Base-by-base conservation (phyloP, 64 coral and sea anemone genomes). In the Dendrophyllia cribrosa region DNA sequence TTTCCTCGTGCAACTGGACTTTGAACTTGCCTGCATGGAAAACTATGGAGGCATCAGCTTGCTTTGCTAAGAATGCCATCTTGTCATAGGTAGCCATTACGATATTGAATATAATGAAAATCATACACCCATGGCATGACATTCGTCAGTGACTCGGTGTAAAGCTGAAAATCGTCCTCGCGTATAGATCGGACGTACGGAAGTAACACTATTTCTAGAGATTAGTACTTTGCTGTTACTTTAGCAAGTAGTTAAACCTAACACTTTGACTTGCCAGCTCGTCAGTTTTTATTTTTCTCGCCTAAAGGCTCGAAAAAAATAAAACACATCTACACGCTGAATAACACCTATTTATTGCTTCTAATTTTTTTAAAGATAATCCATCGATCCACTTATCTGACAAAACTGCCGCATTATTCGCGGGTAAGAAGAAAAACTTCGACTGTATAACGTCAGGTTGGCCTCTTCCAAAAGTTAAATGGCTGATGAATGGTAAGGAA, bases 111-210 rank as follows among this genome's bases (percentile, higher is more conserved):
- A 74, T 74, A 22, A 74, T 74, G 6, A 16, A 74, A 4, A 24
- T 5, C 72, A 74, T 21, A 74, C 72, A 74, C 24, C 72, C 72
- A 74, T 17, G 72, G 72, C 6, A 74, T 74, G 13, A 74, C 17
- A 3, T 74, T 49, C 8, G 72, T 49, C 19, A 74, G 25, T 49
- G 23, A 74, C 46, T 74, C 72, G 25, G 24, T 49, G 72, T 74
- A 74, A 45, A 49, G 46, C 9, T 16, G 25, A 22, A 44, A 9
- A 22, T 74, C 11, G 24, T 3, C 72, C 46, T 74, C 72, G 19
- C 72, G 6, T 3, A 74, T 43, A 12, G 72, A 43, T 74, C 72
- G 7, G 12, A 74, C 72, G 13, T 11, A 10, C 72, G 14, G 9
- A 17, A 74, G 72, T 10, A 74, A 45, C 25, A 74, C 17, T 12